A percentile compares a stretch with the other conserved stretches of the same genome.
Evolutionary conservation across 1,140 invertebrate genomes (phyloP).

Genomic region (Drosophila arizonae): DNA sequence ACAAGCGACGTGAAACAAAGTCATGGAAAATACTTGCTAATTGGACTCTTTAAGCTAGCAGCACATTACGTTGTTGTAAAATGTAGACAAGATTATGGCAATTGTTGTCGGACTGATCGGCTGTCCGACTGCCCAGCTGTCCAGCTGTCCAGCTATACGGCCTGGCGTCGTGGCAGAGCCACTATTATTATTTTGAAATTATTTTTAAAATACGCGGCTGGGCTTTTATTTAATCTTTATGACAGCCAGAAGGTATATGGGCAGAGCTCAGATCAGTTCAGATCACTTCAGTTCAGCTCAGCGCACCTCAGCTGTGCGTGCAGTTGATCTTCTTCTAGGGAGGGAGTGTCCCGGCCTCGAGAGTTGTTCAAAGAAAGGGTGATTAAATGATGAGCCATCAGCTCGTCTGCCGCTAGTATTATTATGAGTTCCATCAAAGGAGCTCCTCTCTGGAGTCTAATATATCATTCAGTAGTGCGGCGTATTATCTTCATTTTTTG

Average conservation of each 20-base stretch:
- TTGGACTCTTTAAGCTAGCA: slow-evolving; percentile 26
- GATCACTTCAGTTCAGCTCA: no score
- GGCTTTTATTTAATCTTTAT: slow-evolving; percentile 18
- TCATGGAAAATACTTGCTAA: slow-evolving; percentile 28
- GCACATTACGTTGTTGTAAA: slow-evolving; percentile 41
- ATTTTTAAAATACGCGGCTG: slow-evolving; percentile 40
- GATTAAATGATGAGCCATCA: slow-evolving; percentile 14
- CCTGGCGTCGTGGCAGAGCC: not conserved
- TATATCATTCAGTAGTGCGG: slow-evolving; percentile 14
- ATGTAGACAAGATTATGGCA: slow-evolving; percentile 21
- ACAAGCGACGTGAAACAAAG: not conserved
- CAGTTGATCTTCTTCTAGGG: slow-evolving; percentile 2
- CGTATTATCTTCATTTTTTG: not conserved
- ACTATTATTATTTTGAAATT: slow-evolving; percentile 54
- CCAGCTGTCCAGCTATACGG: not conserved
- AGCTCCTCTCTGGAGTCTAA: not conserved
- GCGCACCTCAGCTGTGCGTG: slow-evolving; percentile 6
- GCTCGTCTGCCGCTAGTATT: not conserved
- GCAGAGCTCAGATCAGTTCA: not conserved
- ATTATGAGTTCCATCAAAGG: not conserved
- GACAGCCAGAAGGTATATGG: not conserved
- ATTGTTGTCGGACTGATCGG: slow-evolving; percentile 10
- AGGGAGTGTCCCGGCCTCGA: slow-evolving; percentile 5
- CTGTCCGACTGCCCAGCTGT: not conserved
- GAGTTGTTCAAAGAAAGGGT: slow-evolving; percentile 5